Evolutionary conservation across 2,113 vertebrate genomes (phyloP).

Genomic region (Egretta garzetta): DNA sequence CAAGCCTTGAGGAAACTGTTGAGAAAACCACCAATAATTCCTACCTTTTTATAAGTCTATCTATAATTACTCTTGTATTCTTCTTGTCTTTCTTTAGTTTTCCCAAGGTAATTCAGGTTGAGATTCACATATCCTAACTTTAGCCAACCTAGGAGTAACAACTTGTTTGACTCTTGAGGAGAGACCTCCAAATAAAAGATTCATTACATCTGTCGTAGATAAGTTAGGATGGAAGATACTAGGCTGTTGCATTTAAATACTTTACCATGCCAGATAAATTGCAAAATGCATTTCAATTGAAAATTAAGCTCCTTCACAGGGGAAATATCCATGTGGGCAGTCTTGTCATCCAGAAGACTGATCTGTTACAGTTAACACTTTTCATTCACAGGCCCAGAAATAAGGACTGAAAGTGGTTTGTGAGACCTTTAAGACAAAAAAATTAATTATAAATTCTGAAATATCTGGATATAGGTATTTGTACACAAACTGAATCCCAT

Average conservation of each 20-base stretch:
- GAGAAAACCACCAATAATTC: not conserved
- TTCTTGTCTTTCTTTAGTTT: not conserved
- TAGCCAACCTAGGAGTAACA: not conserved
- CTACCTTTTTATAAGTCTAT: not conserved
- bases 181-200: not conserved
- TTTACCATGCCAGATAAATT: not conserved
- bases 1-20: not conserved
- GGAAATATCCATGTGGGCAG: not conserved
- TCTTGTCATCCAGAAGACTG: not conserved
- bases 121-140: not conserved
- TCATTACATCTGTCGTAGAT: not conserved
- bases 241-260: not conserved
- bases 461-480: not conserved
- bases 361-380: not conserved
- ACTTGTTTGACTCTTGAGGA: not conserved
- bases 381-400: not conserved
- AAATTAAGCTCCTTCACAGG: constrained; percentile 3
- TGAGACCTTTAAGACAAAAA: not conserved
- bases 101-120: not conserved
- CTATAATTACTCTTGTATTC: not conserved
- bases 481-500: not conserved
- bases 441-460: not conserved
- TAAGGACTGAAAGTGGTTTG: not conserved
- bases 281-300: not conserved
- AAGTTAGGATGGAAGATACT: not conserved